A percentile compares a stretch with the other conserved stretches of the same genome.
Evolutionary conservation across 2,113 vertebrate species (phyloP).

Genomic region (Micromys minutus): DNA sequence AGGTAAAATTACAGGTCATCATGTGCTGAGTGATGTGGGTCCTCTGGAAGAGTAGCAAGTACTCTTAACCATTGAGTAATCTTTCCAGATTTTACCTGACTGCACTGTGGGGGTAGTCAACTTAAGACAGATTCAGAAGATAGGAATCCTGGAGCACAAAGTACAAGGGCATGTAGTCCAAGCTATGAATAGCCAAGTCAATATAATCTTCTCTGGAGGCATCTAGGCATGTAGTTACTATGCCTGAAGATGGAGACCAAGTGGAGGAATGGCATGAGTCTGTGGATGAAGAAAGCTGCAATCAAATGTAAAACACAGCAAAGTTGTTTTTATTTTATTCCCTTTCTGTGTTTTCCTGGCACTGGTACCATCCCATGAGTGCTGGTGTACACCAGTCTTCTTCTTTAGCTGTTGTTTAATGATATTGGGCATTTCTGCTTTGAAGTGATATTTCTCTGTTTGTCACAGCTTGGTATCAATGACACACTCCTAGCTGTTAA

Average conservation of each 20-base stretch:
- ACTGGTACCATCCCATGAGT: background rate
- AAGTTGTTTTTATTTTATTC: background rate
- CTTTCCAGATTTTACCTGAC: background rate
- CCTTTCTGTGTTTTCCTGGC: background rate
- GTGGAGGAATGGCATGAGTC: too few species aligned
- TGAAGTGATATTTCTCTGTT: slow-evolving; percentile 37
- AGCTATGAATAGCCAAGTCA: background rate
- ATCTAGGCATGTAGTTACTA: background rate
- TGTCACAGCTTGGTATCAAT: slow-evolving; percentile 50
- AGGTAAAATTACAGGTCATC: background rate
- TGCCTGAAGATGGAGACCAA: background rate
- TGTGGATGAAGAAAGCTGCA: background rate
- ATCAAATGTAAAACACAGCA: background rate
- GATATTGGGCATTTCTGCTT: slow-evolving; percentile 65
- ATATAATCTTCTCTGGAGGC: background rate
- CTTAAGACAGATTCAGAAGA: background rate
- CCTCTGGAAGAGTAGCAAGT: background rate
- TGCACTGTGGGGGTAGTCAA: background rate
- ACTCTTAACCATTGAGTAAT: background rate
- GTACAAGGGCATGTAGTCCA: background rate
- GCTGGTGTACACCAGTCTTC: background rate
- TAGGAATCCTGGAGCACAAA: background rate
- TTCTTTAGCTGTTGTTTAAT: slow-evolving; percentile 46
- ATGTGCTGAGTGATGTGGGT: background rate
- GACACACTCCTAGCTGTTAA: slow-evolving; percentile 18